A percentile compares a stretch with the other conserved stretches of the same genome.
phyloP scores from a whole-genome alignment of 2,888 invertebrate genomes.

The Tromatobia lineatoria region DNA sequence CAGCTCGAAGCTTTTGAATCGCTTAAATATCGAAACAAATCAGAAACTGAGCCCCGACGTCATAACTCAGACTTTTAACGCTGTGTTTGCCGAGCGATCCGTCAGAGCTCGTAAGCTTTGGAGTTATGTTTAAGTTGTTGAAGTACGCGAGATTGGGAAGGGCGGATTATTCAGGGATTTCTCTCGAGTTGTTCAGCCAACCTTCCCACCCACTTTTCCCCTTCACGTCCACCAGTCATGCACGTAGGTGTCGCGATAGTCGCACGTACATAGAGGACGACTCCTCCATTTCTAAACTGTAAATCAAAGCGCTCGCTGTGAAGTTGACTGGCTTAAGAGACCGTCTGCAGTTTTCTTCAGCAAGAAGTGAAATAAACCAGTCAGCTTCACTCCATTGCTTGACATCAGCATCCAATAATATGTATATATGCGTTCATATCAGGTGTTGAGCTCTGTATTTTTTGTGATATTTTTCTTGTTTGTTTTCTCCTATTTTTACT shows the following conservation, averaged over 20 bases:
- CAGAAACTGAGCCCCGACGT: conserved; percentile 78
- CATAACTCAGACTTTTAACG: conserved; percentile 83
- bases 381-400: not conserved
- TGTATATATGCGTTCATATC: too few species aligned
- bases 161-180: conserved; percentile 79
- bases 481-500: too few species aligned
- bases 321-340: conserved; percentile 8
- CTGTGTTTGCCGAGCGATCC: conserved; percentile 83
- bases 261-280: not conserved
- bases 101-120: conserved; percentile 82
- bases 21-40: conserved; percentile 84
- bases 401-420: not conserved
- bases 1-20: conserved; percentile 73
- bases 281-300: not conserved
- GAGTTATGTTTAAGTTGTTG: conserved; percentile 84
- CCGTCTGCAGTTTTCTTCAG: not conserved
- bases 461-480: too few species aligned
- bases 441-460: too few species aligned
- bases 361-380: not conserved
- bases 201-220: conserved; percentile 46
- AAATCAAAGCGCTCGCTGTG: not conserved
- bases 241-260: not conserved
- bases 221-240: conserved; percentile 14
- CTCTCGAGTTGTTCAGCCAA: conserved; percentile 72
- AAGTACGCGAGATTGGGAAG: conserved; percentile 78